Evolutionary conservation across 2,797 vertebrate species (phyloP).

Genomic region (Epinephelus malabaricus): DNA sequence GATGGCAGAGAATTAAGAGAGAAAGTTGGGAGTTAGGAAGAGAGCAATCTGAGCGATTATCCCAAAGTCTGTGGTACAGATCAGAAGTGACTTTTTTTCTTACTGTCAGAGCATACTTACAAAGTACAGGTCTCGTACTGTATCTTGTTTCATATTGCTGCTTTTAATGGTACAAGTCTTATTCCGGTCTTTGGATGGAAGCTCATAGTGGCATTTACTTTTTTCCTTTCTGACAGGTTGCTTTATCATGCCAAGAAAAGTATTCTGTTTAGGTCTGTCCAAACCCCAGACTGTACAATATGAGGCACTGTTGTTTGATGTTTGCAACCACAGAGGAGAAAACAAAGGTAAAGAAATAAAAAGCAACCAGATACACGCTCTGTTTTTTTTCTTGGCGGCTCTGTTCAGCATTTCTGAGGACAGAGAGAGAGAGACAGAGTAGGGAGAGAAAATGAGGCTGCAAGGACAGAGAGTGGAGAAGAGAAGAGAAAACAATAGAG

Average conservation of each 20-base stretch:
- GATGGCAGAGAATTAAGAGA: conserved; percentile 27
- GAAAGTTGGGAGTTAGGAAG: conserved; percentile 15
- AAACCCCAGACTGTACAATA: conserved; percentile 16
- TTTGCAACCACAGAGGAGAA: conserved; percentile 20
- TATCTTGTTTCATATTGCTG: conserved; percentile 23
- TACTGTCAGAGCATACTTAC: not conserved
- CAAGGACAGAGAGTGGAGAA: conserved; percentile 40
- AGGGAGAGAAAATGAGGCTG: conserved; percentile 33
- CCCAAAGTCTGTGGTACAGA: conserved; percentile 13
- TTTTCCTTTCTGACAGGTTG: conserved; percentile 29
- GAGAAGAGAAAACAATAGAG: conserved; percentile 55
- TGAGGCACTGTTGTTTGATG: conserved; percentile 20
- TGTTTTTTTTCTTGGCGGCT: conserved; percentile 4
- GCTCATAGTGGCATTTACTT: conserved; percentile 22
- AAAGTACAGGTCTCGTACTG: not conserved
- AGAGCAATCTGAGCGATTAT: conserved; percentile 15
- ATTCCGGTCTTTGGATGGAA: not conserved
- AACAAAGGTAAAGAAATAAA: conserved; percentile 2
- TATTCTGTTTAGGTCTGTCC: conserved; percentile 24
- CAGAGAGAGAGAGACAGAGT: conserved; percentile 9
- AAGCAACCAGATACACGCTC: conserved; percentile 1
- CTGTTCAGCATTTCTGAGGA: conserved; percentile 17
- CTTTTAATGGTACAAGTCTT: no score
- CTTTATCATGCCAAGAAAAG: conserved; percentile 30
- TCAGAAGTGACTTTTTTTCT: conserved; percentile 12